Percentiles rank a stretch among this genome's conserved stretches.
phyloP scores from a whole-genome alignment of 1,140 invertebrate species.

The Anastatus disparis region DNA sequence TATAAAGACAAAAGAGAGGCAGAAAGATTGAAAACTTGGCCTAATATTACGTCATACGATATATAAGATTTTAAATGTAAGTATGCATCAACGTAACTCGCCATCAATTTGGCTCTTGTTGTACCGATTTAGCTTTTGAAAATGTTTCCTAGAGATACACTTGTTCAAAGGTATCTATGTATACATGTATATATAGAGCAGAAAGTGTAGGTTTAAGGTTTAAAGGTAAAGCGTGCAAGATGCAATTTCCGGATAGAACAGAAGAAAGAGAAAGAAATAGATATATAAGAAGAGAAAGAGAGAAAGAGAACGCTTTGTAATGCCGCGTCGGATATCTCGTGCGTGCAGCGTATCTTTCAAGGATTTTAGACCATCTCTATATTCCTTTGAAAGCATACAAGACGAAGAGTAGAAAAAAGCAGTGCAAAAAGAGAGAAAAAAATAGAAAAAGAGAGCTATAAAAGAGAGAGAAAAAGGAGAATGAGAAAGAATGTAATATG shows the following conservation, averaged over 20 bases:
- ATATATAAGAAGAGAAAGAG: not conserved
- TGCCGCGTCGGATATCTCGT: not conserved
- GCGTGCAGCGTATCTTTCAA: constrained; percentile 19
- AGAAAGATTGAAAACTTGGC: too few relatives aligned
- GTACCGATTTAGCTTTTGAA: not conserved
- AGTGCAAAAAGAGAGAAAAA: too few relatives aligned
- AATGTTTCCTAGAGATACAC: constrained; percentile 6
- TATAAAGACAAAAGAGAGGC: not conserved
- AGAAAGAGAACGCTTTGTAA: constrained; percentile 30
- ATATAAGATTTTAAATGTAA: too few relatives aligned
- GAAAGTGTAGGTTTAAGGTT: not conserved
- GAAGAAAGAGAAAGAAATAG: too few relatives aligned
- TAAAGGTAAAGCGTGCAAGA: constrained; percentile 34
- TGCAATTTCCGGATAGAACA: constrained; percentile 34
- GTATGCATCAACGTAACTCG: constrained; percentile 5
- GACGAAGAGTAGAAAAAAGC: too few relatives aligned
- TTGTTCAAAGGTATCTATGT: too few relatives aligned
- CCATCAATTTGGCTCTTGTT: constrained; percentile 9
- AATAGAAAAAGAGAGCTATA: too few relatives aligned
- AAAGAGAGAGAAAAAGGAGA: constrained; percentile 12
- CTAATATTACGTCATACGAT: constrained; percentile 17
- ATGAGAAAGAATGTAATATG: constrained; percentile 16
- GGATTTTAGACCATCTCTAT: too few relatives aligned
- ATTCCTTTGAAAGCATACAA: too few relatives aligned
- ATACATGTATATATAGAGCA: too few relatives aligned